Conservation (phyloP, 2,888 invertebrate genomes). For the Amphipoea oculea region DNA sequence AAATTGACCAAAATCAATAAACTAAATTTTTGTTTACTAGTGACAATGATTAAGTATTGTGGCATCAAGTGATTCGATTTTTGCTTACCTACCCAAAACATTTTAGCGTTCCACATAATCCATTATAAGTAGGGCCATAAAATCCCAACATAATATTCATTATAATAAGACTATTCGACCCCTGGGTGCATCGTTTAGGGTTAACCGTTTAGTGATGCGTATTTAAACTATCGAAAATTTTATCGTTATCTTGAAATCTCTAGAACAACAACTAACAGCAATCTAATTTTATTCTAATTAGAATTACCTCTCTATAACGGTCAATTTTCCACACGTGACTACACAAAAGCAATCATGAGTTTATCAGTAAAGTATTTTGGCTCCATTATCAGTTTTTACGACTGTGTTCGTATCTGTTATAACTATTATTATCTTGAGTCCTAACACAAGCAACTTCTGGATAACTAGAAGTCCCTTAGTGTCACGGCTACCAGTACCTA, state of each 20-base stretch:
- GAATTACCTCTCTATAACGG: background rate
- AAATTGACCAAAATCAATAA: too few relatives aligned
- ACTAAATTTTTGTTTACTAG: constrained; percentile 23
- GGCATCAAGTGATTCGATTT: constrained; percentile 41
- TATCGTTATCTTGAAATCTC: background rate
- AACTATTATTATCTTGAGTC: background rate
- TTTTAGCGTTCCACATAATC: constrained; percentile 56
- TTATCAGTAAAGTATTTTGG: constrained; percentile 27
- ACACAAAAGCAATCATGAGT: constrained; percentile 1
- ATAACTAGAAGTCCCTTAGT: background rate
- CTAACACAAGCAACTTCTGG: background rate
- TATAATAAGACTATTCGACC: constrained; percentile 78
- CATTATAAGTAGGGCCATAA: constrained; percentile 68
- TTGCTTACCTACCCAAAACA: constrained; percentile 43
- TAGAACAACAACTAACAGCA: background rate
- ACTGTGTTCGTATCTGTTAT: background rate
- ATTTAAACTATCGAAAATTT: constrained; percentile 27
- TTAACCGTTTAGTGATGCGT: constrained; percentile 69
- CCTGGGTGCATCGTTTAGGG: constrained; percentile 78
- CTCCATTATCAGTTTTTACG: constrained; percentile 19
- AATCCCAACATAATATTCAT: constrained; percentile 78
- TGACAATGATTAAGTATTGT: constrained; percentile 38
- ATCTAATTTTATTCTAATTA: background rate
- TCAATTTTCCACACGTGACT: constrained; percentile 8
- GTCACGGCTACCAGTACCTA: background rate